phyloP scores from a whole-genome alignment of 2,113 vertebrate genomes.

The Catharus bicknelli region DNA sequence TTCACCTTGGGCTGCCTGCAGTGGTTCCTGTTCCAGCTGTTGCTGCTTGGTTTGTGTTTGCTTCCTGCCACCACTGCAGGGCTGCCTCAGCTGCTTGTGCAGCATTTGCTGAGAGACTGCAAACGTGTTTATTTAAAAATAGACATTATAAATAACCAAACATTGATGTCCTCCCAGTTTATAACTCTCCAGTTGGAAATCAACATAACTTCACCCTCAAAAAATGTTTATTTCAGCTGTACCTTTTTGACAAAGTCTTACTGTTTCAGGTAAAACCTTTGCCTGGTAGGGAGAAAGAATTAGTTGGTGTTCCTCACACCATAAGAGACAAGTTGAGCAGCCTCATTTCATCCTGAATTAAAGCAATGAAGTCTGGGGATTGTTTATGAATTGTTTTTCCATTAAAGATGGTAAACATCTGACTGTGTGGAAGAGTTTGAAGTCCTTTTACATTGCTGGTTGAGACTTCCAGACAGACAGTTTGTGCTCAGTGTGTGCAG shows the following conservation, averaged over 20 bases:
- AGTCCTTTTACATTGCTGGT: not conserved
- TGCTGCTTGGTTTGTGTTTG: fast-evolving
- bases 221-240: not conserved
- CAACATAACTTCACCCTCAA: not conserved
- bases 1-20: not conserved
- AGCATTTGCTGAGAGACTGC: not conserved
- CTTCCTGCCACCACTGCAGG: not conserved
- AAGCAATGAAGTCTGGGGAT: not conserved
- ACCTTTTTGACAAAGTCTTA: not conserved
- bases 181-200: not conserved
- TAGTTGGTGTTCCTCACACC: not conserved
- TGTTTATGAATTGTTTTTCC: not conserved
- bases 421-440: not conserved
- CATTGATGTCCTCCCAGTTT: not conserved
- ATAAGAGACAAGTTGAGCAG: not conserved
- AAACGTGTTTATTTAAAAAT: not conserved
- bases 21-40: conserved; percentile 14
- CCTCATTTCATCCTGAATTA: not conserved
- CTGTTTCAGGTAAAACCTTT: not conserved
- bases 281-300: not conserved
- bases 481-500: not conserved
- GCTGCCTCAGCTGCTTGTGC: not conserved
- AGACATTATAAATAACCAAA: not conserved
- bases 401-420: not conserved
- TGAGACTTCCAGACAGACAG: not conserved